phyloP scores from a whole-genome alignment of 92 coral and sea anemone genomes.

The Palythoa caribaeorum region DNA sequence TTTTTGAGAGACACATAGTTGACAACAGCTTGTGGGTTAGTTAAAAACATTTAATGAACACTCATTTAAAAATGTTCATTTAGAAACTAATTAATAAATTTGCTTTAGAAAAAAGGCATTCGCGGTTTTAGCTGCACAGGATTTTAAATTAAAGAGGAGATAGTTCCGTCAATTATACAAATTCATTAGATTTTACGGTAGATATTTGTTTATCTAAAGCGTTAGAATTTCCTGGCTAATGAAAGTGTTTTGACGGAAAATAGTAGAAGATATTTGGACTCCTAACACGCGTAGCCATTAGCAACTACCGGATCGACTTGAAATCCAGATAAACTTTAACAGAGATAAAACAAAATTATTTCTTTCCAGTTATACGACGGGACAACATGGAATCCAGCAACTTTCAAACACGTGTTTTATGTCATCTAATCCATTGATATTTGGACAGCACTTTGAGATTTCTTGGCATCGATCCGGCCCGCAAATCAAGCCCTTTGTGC shows the following conservation, averaged over 20 bases:
- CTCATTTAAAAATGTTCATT: neutral
- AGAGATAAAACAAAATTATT: neutral
- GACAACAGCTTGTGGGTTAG: neutral
- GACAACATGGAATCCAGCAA: neutral
- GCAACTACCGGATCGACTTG: neutral
- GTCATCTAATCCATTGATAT: neutral
- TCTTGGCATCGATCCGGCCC: neutral
- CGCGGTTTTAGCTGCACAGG: neutral
- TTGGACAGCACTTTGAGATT: neutral
- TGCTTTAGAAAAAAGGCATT: neutral
- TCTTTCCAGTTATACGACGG: neutral
- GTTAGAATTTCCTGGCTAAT: neutral
- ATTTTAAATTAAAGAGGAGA: neutral
- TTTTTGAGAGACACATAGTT: neutral
- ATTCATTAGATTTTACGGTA: neutral
- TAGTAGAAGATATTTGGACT: neutral
- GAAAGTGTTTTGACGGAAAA: neutral
- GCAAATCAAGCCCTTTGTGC: neutral
- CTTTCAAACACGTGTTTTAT: neutral
- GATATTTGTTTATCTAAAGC: slow-evolving; percentile 2
- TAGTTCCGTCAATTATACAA: neutral
- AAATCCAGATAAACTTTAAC: neutral
- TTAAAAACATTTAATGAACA: neutral
- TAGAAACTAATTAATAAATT: neutral
- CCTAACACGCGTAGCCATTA: neutral